Evolutionary conservation across 2,797 vertebrate genomes (phyloP).

Genomic region (Hippocampus kuda): DNA sequence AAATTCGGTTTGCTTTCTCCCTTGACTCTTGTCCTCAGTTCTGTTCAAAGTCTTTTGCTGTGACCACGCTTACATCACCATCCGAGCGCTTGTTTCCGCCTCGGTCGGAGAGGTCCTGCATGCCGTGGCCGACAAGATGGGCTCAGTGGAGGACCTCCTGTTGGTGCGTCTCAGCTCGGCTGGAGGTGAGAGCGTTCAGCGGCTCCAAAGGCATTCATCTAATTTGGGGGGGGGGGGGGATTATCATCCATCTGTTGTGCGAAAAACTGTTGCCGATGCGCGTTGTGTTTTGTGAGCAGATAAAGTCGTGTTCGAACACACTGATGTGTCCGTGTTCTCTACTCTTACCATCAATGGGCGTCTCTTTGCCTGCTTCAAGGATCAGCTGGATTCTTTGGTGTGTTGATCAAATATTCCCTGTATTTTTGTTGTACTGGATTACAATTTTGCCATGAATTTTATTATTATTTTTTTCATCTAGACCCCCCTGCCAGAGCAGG

Average conservation of each 20-base stretch:
- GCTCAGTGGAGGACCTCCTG: conserved; percentile 84
- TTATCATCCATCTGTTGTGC: background rate
- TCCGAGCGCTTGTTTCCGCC: conserved; percentile 79
- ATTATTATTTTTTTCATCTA: conserved; percentile 30
- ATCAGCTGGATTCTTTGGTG: conserved; percentile 91
- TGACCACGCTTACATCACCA: conserved; percentile 96
- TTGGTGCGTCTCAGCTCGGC: conserved; percentile 89
- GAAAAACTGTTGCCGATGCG: conserved; percentile 6
- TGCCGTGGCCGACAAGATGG: conserved; percentile 88
- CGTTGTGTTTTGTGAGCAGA: conserved; percentile 62
- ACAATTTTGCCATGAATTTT: background rate
- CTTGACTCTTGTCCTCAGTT: conserved; percentile 61
- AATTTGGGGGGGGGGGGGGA: background rate
- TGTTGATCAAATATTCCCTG: background rate
- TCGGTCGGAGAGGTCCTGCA: conserved; percentile 86
- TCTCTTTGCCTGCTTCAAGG: conserved; percentile 84
- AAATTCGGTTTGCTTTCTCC: background rate
- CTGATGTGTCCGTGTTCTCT: conserved; percentile 91
- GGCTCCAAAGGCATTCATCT: background rate
- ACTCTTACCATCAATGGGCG: conserved; percentile 87
- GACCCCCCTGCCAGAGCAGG: conserved; percentile 88
- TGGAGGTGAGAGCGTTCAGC: conserved; percentile 74
- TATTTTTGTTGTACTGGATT: no score
- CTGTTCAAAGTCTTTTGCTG: conserved; percentile 94
- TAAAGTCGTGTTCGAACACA: conserved; percentile 86